phyloP scores from a whole-genome alignment of 2,888 invertebrate species.

The Leptothorax acervorum region DNA sequence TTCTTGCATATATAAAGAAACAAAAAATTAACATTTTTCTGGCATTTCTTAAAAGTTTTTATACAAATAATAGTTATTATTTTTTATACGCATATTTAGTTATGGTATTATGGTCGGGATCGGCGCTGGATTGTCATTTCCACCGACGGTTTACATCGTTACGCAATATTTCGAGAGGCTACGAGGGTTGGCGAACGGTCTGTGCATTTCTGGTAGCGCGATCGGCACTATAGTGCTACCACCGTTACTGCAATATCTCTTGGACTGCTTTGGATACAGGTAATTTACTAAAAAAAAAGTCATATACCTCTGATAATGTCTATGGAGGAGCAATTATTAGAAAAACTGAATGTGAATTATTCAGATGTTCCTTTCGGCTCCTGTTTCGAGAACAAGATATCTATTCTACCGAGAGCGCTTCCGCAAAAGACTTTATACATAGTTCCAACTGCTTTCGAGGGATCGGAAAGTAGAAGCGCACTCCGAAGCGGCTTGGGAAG shows the following conservation, averaged over 20 bases:
- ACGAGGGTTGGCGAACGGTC: slow-evolving; percentile 93
- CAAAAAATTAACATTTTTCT: not conserved
- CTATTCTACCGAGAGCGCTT: slow-evolving; percentile 32
- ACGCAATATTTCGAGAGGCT: slow-evolving; percentile 93
- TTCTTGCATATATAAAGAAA: not conserved
- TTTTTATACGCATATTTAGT: slow-evolving; percentile 84
- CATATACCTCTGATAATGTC: not conserved
- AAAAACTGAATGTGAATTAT: slow-evolving; percentile 41
- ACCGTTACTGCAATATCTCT: slow-evolving; percentile 90
- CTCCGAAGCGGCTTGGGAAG: slow-evolving; percentile 15
- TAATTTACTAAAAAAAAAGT: slow-evolving; percentile 81
- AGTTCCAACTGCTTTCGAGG: slow-evolving; percentile 28
- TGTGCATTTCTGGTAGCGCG: slow-evolving; percentile 96
- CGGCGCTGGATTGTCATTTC: slow-evolving; percentile 94
- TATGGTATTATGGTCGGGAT: slow-evolving; percentile 94
- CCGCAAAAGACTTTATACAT: slow-evolving; percentile 38
- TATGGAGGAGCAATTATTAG: not conserved
- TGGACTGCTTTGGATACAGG: slow-evolving; percentile 93
- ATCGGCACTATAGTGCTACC: slow-evolving; percentile 94
- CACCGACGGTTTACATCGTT: slow-evolving; percentile 95
- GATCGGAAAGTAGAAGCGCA: slow-evolving; percentile 1
- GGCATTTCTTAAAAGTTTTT: not conserved
- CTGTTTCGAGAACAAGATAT: slow-evolving; percentile 29
- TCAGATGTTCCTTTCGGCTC: slow-evolving; percentile 26
- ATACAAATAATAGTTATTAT: not conserved